Evolutionary conservation across 2,113 vertebrate genomes (phyloP), one percentile per base, ranked within the genome.

Genomic region (Spea multiplicata): DNA sequence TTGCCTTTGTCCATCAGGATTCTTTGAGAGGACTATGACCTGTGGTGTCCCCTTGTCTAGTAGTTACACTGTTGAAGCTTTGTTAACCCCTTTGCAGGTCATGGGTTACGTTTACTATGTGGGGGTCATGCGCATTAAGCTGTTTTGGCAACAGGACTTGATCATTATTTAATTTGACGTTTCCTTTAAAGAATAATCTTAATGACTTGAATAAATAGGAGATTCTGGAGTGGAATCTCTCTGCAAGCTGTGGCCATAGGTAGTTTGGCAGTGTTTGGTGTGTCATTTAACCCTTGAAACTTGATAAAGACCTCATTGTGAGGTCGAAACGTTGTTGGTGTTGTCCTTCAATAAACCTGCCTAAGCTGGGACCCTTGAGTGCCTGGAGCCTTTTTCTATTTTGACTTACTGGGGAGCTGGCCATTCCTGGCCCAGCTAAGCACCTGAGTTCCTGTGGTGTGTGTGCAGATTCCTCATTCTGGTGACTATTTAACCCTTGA

Each of bases 111-210:
- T 5, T 14, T 4, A 3, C 48, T 55, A 46, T 44, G 30, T 73
- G 30, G 61, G 44, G 59, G 70, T 62, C 46, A 5, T 16, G 49
- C 46, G 69, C 45, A 66, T 45, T 62, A 62, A 44, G 49, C 66
- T 4, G 50, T 52, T 66, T 73, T 73, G 62, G 62, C 67, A 73
- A 79, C 70, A 6, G 61, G 62, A 52, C 50, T 67, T 12, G 53
- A 73, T 79, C 64, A 79, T 79, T 79, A 73, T 79, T 79, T 62
- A 79, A 67, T 66, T 73, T 72, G 50, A 73, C 73, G 77, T 79
- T 79, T 79, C 70, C 77, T 73, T 79, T 79, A 62, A 79, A 73
- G 77, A 79, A 79, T 79, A 61, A 73, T 79, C 50, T 73, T 79
- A 79, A 79, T 79, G 71, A 70, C 64, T 57, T 71, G 62, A 57